These are phyloP conservation scores for Anthoscopus minutus DNA, from an alignment of 2,113 vertebrate genomes.

Conservation along the genomic window DNA sequence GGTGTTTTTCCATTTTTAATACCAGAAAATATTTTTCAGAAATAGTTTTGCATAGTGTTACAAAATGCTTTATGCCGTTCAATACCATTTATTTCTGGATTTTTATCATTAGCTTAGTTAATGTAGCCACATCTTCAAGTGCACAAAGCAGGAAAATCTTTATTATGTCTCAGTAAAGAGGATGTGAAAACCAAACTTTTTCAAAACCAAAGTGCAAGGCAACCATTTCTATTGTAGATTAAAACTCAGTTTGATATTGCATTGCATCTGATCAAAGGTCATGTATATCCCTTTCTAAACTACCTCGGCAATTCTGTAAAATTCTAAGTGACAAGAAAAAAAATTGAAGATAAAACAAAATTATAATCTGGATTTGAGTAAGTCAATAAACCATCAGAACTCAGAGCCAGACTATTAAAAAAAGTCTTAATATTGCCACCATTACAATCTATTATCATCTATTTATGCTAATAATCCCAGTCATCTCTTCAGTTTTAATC, in stretches of 20 bases:
- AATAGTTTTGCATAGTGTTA: background rate
- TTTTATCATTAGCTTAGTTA: background rate
- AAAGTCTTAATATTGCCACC: background rate
- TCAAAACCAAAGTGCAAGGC: background rate
- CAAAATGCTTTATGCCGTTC: background rate
- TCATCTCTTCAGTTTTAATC: background rate
- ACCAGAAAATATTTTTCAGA: background rate
- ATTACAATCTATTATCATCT: accelerated
- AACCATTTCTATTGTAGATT: background rate
- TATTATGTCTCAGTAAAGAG: background rate
- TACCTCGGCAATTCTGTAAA: background rate
- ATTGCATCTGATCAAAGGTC: background rate
- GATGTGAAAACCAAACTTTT: background rate
- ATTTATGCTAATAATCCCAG: background rate
- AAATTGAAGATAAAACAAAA: background rate
- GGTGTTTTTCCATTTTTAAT: background rate
- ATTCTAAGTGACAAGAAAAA: background rate
- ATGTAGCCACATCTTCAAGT: background rate
- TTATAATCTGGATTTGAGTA: background rate
- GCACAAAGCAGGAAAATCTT: background rate
- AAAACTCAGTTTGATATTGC: background rate
- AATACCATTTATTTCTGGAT: background rate
- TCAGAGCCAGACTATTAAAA: background rate
- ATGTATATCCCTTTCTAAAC: background rate
- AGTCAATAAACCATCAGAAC: background rate